Percentiles rank a stretch among this genome's conserved stretches.
phyloP scores from a whole-genome alignment of 1,140 invertebrate genomes.

The Temnothorax longispinosus region DNA sequence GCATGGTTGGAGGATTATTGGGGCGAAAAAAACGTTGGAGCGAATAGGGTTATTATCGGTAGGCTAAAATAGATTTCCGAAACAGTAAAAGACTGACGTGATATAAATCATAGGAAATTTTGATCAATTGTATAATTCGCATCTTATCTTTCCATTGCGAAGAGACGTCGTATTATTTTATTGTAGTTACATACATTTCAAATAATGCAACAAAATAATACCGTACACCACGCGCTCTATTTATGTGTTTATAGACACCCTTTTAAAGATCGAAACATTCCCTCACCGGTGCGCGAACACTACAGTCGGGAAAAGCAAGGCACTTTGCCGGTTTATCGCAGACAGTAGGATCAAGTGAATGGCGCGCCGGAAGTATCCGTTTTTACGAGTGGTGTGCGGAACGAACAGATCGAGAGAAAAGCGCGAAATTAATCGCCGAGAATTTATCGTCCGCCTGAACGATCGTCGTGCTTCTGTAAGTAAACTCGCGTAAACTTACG shows the following conservation, averaged over 20 bases:
- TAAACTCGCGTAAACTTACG: conserved; percentile 12
- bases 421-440: conserved; percentile 34
- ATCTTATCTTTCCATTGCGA: background rate
- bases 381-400: conserved; percentile 31
- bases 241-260: background rate
- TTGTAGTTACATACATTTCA: background rate
- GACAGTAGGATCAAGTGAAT: conserved; percentile 32
- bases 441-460: conserved; percentile 32
- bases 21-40: no score
- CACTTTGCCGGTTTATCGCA: conserved; percentile 39
- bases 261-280: conserved; percentile 8
- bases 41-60: no score
- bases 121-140: background rate
- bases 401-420: conserved; percentile 26
- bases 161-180: background rate
- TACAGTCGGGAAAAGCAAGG: background rate
- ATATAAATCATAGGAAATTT: background rate
- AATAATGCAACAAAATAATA: background rate
- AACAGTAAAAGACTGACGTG: background rate
- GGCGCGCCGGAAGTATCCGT: conserved; percentile 31
- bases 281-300: conserved; percentile 2
- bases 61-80: background rate
- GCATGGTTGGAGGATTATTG: no score
- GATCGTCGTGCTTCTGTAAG: conserved; percentile 9
- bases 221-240: background rate